phyloP scores from a whole-genome alignment of 2,797 vertebrate genomes.

The Clarias pachynema region DNA sequence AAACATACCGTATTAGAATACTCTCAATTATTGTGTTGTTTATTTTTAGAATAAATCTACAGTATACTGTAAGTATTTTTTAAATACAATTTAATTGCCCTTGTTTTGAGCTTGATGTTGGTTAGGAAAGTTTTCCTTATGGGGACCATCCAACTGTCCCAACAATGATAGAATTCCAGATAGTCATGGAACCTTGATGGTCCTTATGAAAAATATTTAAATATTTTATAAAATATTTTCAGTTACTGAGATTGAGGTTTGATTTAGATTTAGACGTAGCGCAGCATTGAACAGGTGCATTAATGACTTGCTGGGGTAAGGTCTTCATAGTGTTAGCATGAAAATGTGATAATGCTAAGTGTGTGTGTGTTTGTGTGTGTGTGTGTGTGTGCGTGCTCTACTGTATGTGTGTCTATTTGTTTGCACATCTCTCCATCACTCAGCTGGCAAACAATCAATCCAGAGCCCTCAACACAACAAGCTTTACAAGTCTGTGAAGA shows the following conservation, averaged over 20 bases:
- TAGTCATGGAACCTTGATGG: background rate
- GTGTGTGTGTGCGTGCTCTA: background rate
- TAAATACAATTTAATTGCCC: background rate
- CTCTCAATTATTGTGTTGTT: background rate
- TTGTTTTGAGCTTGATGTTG: background rate
- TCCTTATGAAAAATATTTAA: background rate
- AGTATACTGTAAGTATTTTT: background rate
- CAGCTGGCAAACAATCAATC: constrained; percentile 39
- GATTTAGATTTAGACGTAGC: background rate
- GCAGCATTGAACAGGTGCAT: too few relatives aligned
- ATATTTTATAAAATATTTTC: background rate
- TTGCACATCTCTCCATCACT: constrained; percentile 21
- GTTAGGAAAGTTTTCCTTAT: background rate
- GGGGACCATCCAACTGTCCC: background rate
- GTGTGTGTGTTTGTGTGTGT: constrained; percentile 1
- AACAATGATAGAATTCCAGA: background rate
- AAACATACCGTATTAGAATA: too few relatives aligned
- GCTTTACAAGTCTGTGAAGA: constrained; percentile 37
- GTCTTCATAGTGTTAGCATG: background rate
- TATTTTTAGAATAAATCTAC: background rate
- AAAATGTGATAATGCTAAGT: background rate
- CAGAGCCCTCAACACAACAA: constrained; percentile 34
- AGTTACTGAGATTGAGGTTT: background rate
- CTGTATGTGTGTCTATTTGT: background rate
- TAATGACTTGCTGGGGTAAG: background rate